phyloP scores from a whole-genome alignment of 2,797 vertebrate genomes.

The Aselliscus stoliczkanus region DNA sequence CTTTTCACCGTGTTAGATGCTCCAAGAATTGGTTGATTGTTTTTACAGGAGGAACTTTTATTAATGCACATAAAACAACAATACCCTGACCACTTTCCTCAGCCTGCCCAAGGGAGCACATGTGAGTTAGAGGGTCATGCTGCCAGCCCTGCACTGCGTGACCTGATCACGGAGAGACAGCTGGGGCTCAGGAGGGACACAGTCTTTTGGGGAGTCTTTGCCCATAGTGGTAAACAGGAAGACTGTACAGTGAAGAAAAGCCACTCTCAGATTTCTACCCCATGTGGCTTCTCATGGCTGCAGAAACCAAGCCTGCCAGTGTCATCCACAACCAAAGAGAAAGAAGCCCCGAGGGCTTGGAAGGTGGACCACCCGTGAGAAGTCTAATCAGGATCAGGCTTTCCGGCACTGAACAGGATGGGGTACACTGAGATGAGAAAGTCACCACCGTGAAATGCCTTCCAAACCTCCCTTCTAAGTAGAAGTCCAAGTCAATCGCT shows the following conservation, averaged over 20 bases:
- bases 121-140: not conserved
- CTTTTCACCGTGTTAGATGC: not conserved
- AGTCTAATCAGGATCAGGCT: slow-evolving; percentile 53
- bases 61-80: not conserved
- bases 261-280: slow-evolving; percentile 20
- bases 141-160: not conserved
- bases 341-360: not conserved
- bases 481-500: not conserved
- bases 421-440: not conserved
- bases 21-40: not conserved
- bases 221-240: not conserved
- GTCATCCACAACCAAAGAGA: not conserved
- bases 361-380: slow-evolving; percentile 44
- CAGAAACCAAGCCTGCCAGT: slow-evolving; percentile 40
- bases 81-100: rapidly evolving
- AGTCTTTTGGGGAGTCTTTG: too few species aligned
- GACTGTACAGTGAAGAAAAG: not conserved
- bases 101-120: not conserved
- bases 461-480: not conserved
- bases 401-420: not conserved
- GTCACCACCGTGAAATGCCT: slow-evolving; percentile 41
- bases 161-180: not conserved
- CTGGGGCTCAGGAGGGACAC: not conserved
- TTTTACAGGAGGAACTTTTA: not conserved
- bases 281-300: not conserved